Base-by-base conservation (phyloP, 2,113 vertebrate genomes). In the Bucco capensis region DNA sequence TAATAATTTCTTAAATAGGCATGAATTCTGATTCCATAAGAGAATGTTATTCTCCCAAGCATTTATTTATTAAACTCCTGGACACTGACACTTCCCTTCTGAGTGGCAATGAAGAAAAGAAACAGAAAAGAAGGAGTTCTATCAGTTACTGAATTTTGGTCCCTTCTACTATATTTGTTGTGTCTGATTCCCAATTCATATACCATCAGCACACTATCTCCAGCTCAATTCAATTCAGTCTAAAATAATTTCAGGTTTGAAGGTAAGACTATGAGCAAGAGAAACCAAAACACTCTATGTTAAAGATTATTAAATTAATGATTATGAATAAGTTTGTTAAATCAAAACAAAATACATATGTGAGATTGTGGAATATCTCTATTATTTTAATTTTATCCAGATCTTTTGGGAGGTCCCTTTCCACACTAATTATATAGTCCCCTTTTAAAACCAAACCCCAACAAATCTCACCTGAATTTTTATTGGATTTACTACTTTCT, bases 401-500 rank as follows among this genome's bases (percentile, higher is more conserved):
- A 27, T 65, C 14, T 70, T 19, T n/a, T 5, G 2, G 15, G 46
- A 72, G 12, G 7, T 19, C 10, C 3, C 24, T 46, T 74, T 62
- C 17, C 58, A 75, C 28, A 75, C 11, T 67, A 75, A 78, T 37
- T 64, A 37, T 30, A 74, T 1, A 18, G 38, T 19, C 71, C 40
- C 10, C 3, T 66, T 44, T 35, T 5, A 21, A 19, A 53, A 49
- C 8, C 25, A 28, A 31, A 19, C 2, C 9, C 12, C 25, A 71
- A 6, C 23, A 87, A 74, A 60, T 25, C 79, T 96, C 84, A 98
- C 98, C 96, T 97, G 96, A 94, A 98, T 96, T 96, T 91, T 97
- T 58, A 98, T 84, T 19, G 98, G 97, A 33, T 97, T 97, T 38
- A 98, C 67, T 38, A 98, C 98, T 95, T 97, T 98, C 91, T 98